A percentile compares a stretch with the other conserved stretches of the same genome.
Conservation (phyloP, 2,797 vertebrate genomes). For the Acropternis orthonyx region DNA sequence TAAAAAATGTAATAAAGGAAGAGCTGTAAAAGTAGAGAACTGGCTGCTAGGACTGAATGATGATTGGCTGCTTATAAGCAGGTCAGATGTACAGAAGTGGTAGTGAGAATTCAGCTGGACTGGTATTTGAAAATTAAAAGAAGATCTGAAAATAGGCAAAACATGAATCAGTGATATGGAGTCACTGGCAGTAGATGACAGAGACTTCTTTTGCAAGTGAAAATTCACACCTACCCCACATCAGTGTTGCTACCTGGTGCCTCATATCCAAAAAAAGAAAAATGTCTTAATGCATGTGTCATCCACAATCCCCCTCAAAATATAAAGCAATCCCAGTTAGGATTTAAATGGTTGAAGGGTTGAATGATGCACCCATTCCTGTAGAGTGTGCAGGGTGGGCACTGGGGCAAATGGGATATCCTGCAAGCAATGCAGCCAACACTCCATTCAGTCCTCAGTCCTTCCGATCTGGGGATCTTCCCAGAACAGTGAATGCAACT, state of each 20-base stretch:
- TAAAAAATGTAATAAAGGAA: not conserved
- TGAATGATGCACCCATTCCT: not conserved
- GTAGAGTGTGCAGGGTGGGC: not conserved
- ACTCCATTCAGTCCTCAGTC: not conserved
- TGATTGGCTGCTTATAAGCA: not conserved
- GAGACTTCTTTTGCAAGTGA: not conserved
- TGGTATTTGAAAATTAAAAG: not conserved
- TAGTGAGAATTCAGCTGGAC: not conserved
- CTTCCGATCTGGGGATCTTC: not conserved
- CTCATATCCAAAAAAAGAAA: not conserved
- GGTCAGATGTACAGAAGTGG: not conserved
- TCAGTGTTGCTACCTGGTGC: not conserved
- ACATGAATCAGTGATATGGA: not conserved
- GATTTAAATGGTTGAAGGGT: not conserved
- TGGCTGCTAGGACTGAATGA: not conserved
- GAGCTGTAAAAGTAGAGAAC: not conserved
- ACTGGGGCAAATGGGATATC: not conserved
- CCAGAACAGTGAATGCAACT: not conserved
- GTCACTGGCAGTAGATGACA: not conserved
- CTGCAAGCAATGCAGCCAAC: not conserved
- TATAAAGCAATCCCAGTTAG: not conserved
- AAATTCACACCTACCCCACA: not conserved
- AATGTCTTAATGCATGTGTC: fast-evolving
- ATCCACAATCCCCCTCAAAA: not conserved
- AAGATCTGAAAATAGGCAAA: not conserved